Percentiles rank a stretch among this genome's conserved stretches.
Conservation (phyloP, 1,140 invertebrate species). For the Marisa cornuarietis region DNA sequence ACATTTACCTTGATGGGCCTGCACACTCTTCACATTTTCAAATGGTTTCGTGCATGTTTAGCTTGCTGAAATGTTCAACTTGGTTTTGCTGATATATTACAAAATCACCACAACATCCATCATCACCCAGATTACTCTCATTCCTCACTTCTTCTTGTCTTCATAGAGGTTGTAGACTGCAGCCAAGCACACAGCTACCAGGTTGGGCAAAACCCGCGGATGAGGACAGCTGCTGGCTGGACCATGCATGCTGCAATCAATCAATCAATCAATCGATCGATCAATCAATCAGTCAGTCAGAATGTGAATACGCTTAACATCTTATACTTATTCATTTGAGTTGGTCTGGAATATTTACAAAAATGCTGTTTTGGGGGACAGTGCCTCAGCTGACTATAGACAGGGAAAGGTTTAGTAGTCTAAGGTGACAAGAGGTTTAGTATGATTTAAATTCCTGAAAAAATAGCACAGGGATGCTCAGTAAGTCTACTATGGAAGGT, state of each 20-base stretch:
- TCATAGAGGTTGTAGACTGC: constrained; percentile 73
- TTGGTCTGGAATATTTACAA: background rate
- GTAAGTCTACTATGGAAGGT: too few relatives aligned
- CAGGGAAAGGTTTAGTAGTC: too few relatives aligned
- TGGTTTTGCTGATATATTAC: too few relatives aligned
- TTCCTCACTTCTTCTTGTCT: constrained; percentile 63
- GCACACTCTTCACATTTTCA: background rate
- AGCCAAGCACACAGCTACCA: constrained; percentile 83
- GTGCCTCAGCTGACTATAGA: too few relatives aligned
- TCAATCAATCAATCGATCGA: too few relatives aligned
- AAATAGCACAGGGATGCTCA: too few relatives aligned
- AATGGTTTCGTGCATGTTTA: background rate
- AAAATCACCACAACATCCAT: too few relatives aligned
- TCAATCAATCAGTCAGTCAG: background rate
- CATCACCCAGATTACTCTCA: background rate
- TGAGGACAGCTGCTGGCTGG: constrained; percentile 81
- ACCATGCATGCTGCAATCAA: constrained; percentile 76
- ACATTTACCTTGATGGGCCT: too few relatives aligned
- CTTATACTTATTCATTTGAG: background rate
- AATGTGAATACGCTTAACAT: constrained; percentile 19
- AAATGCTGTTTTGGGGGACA: background rate
- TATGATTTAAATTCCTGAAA: too few relatives aligned
- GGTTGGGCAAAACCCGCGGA: constrained; percentile 83
- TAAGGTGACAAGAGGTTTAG: too few relatives aligned
- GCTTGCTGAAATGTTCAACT: background rate